phyloP scores from a whole-genome alignment of 2,797 vertebrate genomes.

The Acrossocheilus wenchowensis region DNA sequence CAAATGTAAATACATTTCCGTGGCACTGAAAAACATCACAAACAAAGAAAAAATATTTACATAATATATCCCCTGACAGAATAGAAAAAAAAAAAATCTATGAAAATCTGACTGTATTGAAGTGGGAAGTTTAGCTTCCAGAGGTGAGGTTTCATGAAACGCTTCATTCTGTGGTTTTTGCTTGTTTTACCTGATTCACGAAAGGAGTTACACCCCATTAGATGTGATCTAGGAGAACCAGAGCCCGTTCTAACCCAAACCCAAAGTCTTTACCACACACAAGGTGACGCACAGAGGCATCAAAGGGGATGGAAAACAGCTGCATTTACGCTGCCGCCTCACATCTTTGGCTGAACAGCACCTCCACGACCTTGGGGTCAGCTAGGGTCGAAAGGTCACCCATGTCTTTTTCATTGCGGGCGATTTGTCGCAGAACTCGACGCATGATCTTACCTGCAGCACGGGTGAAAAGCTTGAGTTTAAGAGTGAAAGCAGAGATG shows the following conservation, averaged over 20 bases:
- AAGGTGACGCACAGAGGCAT: not conserved
- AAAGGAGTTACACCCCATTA: not conserved
- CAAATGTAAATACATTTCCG: not conserved
- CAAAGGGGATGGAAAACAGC: not conserved
- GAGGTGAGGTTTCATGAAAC: not conserved
- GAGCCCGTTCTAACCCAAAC: not conserved
- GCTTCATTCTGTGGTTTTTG: not conserved
- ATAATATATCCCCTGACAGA: not conserved
- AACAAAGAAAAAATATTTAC: not conserved
- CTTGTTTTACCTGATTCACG: not conserved
- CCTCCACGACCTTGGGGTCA: slow-evolving; percentile 83
- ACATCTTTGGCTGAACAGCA: slow-evolving; percentile 80
- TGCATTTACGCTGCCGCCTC: slow-evolving; percentile 75
- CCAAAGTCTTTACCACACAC: slow-evolving; percentile 22
- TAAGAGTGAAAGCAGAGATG: not conserved
- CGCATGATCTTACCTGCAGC: slow-evolving; percentile 83
- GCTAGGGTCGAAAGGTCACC: slow-evolving; percentile 84
- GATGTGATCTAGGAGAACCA: slow-evolving; percentile 32
- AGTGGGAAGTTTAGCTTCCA: not conserved
- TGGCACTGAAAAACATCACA: not conserved
- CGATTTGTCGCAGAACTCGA: slow-evolving; percentile 80
- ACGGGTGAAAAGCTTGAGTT: not conserved
- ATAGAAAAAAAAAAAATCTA: not conserved
- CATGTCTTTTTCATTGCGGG: slow-evolving; percentile 81
- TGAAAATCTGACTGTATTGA: not conserved